Evolutionary conservation across 2,888 invertebrate genomes (phyloP).

Genomic region (Trichopoda pennipes): DNA sequence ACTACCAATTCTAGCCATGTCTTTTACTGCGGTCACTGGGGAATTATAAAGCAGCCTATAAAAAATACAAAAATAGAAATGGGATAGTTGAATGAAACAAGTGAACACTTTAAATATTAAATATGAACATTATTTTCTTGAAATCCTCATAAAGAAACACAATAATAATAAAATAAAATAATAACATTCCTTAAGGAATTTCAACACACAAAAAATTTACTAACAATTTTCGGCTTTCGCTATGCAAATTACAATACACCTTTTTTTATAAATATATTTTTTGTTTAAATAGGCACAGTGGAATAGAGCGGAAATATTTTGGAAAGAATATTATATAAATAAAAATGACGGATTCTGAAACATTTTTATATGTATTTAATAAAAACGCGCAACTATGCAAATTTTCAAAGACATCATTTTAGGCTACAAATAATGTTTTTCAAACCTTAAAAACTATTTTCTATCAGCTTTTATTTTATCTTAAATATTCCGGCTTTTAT

Average conservation of each 20-base stretch:
- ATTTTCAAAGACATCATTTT: too few species aligned
- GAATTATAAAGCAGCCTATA: slow-evolving; percentile 69
- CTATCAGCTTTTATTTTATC: too few species aligned
- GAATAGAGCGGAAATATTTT: too few species aligned
- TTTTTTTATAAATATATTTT: slow-evolving; percentile 4
- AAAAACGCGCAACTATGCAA: too few species aligned
- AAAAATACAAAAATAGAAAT: not conserved
- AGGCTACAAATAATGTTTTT: too few species aligned
- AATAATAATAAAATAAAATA: slow-evolving; percentile 61
- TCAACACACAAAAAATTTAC: slow-evolving; percentile 1
- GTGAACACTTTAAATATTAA: slow-evolving; percentile 67
- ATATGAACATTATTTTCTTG: slow-evolving; percentile 54
- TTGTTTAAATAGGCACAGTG: not conserved
- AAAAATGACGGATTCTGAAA: too few species aligned
- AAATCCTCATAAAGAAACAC: slow-evolving; percentile 31
- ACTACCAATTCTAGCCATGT: slow-evolving; percentile 37
- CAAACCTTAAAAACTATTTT: too few species aligned
- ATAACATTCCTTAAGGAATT: slow-evolving; percentile 68
- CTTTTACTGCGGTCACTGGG: slow-evolving; percentile 68
- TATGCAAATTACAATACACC: not conserved
- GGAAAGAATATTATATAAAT: too few species aligned
- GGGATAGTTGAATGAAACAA: slow-evolving; percentile 32
- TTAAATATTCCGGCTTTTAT: too few species aligned
- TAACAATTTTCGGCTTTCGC: slow-evolving; percentile 12
- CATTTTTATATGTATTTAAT: too few species aligned